phyloP scores from a whole-genome alignment of 1,140 invertebrate genomes.

The Apis mellifera region DNA sequence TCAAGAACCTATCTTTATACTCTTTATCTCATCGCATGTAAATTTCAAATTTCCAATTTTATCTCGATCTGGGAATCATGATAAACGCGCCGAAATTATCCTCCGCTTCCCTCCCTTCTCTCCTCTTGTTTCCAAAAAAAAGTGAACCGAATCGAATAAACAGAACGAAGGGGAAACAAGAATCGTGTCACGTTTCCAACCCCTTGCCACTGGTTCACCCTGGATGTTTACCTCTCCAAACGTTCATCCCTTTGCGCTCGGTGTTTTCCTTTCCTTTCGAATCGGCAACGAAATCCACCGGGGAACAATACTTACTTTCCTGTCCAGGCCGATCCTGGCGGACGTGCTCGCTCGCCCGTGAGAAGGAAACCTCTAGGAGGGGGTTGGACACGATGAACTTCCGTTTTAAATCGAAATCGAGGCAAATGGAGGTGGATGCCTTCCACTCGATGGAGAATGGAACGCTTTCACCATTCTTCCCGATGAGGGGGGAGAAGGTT shows the following conservation, averaged over 20 bases:
- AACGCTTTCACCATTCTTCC: neutral
- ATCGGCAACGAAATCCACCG: slow-evolving; percentile 41
- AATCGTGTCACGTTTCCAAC: slow-evolving; percentile 12
- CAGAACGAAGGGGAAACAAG: neutral
- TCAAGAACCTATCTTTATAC: neutral
- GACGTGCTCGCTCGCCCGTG: slow-evolving; percentile 14
- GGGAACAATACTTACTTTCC: slow-evolving; percentile 36
- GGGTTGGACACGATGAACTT: slow-evolving; percentile 25
- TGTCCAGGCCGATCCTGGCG: slow-evolving; percentile 1
- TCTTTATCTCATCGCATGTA: neutral
- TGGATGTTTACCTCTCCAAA: slow-evolving; percentile 51
- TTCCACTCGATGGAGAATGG: neutral
- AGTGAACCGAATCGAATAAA: neutral
- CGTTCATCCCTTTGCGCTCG: neutral
- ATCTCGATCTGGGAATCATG: neutral
- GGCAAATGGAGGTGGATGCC: neutral
- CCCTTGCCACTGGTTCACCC: slow-evolving; percentile 14
- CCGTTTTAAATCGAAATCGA: slow-evolving; percentile 40
- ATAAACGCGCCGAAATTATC: neutral
- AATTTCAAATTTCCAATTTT: neutral
- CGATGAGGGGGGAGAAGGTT: neutral
- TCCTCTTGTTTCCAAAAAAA: neutral
- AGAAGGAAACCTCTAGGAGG: slow-evolving; percentile 13
- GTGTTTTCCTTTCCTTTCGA: slow-evolving; percentile 60
- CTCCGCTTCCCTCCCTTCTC: too few species aligned